Percentiles rank a stretch among this genome's conserved stretches.
These are phyloP conservation scores for Lasioglossum marginatum DNA, from an alignment of 2,888 invertebrate genomes.

Conservation along the genomic window DNA sequence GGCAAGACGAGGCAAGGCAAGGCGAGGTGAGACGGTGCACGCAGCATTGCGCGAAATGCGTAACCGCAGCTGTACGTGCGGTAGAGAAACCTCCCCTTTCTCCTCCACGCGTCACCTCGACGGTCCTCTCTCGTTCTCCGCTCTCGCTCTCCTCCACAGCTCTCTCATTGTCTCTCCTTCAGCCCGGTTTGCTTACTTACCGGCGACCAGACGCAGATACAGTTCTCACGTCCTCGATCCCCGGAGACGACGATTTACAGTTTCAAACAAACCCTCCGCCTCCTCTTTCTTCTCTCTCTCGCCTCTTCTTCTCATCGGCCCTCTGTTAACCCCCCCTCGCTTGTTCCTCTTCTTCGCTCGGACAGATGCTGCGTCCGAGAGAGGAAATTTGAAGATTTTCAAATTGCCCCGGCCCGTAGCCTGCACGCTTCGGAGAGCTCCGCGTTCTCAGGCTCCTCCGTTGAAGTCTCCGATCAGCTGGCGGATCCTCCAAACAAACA, in stretches of 20 bases:
- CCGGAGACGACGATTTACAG: slow-evolving; percentile 71
- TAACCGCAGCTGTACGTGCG: slow-evolving; percentile 83
- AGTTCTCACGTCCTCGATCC: slow-evolving; percentile 79
- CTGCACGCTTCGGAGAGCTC: not conserved
- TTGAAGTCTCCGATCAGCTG: not conserved
- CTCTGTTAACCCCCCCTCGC: not conserved
- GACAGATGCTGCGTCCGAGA: slow-evolving; percentile 42
- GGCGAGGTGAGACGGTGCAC: slow-evolving; percentile 3
- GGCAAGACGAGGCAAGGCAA: not conserved
- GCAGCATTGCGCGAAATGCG: slow-evolving; percentile 81
- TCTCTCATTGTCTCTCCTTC: slow-evolving; percentile 47
- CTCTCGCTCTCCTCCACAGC: slow-evolving; percentile 4
- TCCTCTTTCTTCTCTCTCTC: not conserved
- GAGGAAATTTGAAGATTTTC: slow-evolving; percentile 41
- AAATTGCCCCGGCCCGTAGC: slow-evolving; percentile 27
- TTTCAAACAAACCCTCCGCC: slow-evolving; percentile 66
- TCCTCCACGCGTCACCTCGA: slow-evolving; percentile 7
- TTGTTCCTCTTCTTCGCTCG: not conserved
- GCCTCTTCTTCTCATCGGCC: not conserved
- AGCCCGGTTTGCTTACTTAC: slow-evolving; percentile 70
- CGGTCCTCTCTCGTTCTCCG: not conserved
- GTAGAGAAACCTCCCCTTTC: slow-evolving; percentile 61
- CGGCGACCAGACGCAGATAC: slow-evolving; percentile 72
- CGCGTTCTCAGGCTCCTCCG: slow-evolving; percentile 1
- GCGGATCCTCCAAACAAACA: not conserved